Evolutionary conservation across 2,888 invertebrate species (phyloP), one percentile per base, ranked within the genome.

Genomic region (Cremastinae sp.): DNA sequence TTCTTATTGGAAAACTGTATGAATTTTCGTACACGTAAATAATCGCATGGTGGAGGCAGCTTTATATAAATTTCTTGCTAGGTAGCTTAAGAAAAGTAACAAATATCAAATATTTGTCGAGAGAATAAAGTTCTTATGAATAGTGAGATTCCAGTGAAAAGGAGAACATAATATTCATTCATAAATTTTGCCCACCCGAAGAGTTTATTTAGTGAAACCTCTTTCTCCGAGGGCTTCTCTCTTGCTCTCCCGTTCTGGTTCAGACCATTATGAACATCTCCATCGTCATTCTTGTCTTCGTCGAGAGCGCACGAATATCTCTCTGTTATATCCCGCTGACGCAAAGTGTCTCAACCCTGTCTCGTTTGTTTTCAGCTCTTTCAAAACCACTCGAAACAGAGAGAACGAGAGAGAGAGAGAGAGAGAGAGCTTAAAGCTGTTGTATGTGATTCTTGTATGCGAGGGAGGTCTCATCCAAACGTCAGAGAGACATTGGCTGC

Each of bases 301-400:
- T 73, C 53, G 69, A 28, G 47, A 12, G 64, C 54, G 64, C 38
- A 58, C 14, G 51, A 43, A 22, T 14, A 49, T 65, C 54, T 65
- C 65, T 65, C 54, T 54, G 41, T 69, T 65, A 64, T 47, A 54
- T 76, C 34, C 61, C 65, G 76, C 69, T 73, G 73, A 76, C 76
- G 69, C 47, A 64, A 69, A 73, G 72, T 61, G 69, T 70, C 69
- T 70, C 61, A 65, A 61, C 69, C 59, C 73, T 69, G 54, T 69
- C 73, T 76, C 76, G 69, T 69, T 76, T 76, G 76, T 76, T 76
- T 73, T 69, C 69, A 58, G 65, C 28, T 69, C 73, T 65, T 51
- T 65, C 73, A 47, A 71, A 73, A 45, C 64, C 16, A 54, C 12
- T 9, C 14, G 41, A 41, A 12, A 41, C 10, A 41, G 12, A 9